Evolutionary conservation across 2,113 vertebrate species (phyloP), one percentile per base, ranked within the genome.

Genomic region (Pluvialis apricaria): DNA sequence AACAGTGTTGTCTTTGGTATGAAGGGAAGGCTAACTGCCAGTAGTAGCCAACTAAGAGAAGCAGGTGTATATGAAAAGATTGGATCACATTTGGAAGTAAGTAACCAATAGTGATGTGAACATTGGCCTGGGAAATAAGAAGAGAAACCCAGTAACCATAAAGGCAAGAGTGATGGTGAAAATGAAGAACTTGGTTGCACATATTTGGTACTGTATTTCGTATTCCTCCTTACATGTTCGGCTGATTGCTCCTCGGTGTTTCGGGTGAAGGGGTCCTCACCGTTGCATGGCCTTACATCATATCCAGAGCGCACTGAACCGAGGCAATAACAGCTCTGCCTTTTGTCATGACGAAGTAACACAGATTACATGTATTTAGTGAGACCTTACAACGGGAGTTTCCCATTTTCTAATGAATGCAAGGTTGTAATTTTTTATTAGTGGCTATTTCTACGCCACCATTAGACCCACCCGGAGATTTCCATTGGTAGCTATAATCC

Each of bases 291-390:
- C 24, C 12, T 71, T 47, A 22, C 28, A 7, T 71, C 40, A 7
- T 5, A 36, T 32, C 18, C 19, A 11, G n/a, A 47, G 47, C 3
- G 15, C 29, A 40, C 6, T 44, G 64, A 52, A 61, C n/a, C 0
- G 2, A 22, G n/a, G 19, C 10, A 31, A 8, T 11, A 68, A 60
- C 6, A 9, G 13, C 19, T 42, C 62, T 45, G 26, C 26, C 6
- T 32, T 21, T 5, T 20, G 15, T 26, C 16, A 25, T 15, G 44
- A 42, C 2, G 0, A 44, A 31, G 21, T 61, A 17, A 11, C 28
- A 26, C 1, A 2, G 21, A 24, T 62, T 13, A 22, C 8, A 0
- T 1, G 6, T 24, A 24, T 20, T 19, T 47, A 42, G 40, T 29
- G n/a, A 38, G 64, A 57, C n/a, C 29, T 47, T 28, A 4, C 13